Conservation (phyloP, 2,888 invertebrate genomes). For the Myopa tessellatipennis region DNA sequence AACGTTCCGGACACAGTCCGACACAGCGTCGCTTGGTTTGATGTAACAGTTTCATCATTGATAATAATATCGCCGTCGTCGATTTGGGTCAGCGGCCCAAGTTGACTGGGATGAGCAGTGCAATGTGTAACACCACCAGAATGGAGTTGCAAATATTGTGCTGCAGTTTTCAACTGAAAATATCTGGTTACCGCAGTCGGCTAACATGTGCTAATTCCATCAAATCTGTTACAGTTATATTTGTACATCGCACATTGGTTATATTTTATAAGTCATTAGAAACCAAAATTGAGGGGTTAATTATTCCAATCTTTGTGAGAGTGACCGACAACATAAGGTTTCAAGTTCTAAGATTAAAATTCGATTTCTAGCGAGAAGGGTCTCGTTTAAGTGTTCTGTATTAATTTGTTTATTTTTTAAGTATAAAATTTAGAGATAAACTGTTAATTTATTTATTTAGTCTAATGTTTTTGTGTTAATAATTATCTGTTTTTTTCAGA, state of each 20-base stretch:
- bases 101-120: slow-evolving; percentile 37
- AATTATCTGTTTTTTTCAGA: too few relatives aligned
- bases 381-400: slow-evolving; percentile 40
- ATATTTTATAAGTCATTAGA: slow-evolving; percentile 41
- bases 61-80: slow-evolving; percentile 39
- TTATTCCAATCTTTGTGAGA: slow-evolving; percentile 42
- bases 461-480: too few relatives aligned
- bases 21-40: background rate
- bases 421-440: background rate
- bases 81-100: slow-evolving; percentile 31
- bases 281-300: slow-evolving; percentile 43
- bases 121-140: slow-evolving; percentile 40
- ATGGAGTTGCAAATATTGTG: slow-evolving; percentile 38
- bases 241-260: slow-evolving; percentile 30
- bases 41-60: slow-evolving; percentile 25
- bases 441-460: too few relatives aligned
- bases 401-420: slow-evolving; percentile 37
- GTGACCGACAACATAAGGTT: slow-evolving; percentile 40
- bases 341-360: slow-evolving; percentile 44
- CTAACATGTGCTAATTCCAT: slow-evolving; percentile 30
- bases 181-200: slow-evolving; percentile 37
- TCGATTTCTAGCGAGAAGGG: slow-evolving; percentile 43
- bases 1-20: slow-evolving; percentile 32
- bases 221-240: slow-evolving; percentile 6
- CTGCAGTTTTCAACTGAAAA: slow-evolving; percentile 38